These are phyloP conservation scores for Meda fulgida DNA, from an alignment of 2,797 vertebrate genomes.

Conservation along the genomic window DNA sequence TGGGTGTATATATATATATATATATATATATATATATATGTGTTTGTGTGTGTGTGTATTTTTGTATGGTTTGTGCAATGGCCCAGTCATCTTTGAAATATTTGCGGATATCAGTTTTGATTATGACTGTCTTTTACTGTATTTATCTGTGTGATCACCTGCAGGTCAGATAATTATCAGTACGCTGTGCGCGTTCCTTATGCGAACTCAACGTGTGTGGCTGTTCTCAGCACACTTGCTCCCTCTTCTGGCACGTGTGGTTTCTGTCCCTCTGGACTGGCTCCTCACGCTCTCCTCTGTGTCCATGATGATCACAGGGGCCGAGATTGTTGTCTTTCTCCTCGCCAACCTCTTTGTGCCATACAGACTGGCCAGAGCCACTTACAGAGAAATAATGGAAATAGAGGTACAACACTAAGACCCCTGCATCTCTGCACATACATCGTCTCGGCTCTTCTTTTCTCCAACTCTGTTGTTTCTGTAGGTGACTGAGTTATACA, in stretches of 20 bases:
- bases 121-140: not conserved
- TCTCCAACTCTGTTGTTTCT: conserved; percentile 5
- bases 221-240: conserved; percentile 82
- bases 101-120: not conserved
- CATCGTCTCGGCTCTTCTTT: not conserved
- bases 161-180: conserved; percentile 84
- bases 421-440: not conserved
- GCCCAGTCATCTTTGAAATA: not conserved
- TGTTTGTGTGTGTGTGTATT: not conserved
- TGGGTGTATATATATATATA: too few species aligned
- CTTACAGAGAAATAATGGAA: conserved; percentile 76
- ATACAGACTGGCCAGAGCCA: conserved; percentile 75
- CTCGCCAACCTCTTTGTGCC: conserved; percentile 79
- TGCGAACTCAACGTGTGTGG: conserved; percentile 83
- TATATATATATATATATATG: too few species aligned
- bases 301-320: conserved; percentile 73
- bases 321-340: conserved; percentile 72
- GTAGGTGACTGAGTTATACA: conserved; percentile 81
- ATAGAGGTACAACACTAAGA: conserved; percentile 70
- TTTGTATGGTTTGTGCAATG: not conserved
- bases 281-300: conserved; percentile 73
- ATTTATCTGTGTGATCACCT: conserved; percentile 28
- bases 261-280: conserved; percentile 65
- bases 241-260: conserved; percentile 80
- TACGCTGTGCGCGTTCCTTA: conserved; percentile 83